Evolutionary conservation across 2,797 vertebrate genomes (phyloP).

Genomic region (Pseudochirops cupreus): DNA sequence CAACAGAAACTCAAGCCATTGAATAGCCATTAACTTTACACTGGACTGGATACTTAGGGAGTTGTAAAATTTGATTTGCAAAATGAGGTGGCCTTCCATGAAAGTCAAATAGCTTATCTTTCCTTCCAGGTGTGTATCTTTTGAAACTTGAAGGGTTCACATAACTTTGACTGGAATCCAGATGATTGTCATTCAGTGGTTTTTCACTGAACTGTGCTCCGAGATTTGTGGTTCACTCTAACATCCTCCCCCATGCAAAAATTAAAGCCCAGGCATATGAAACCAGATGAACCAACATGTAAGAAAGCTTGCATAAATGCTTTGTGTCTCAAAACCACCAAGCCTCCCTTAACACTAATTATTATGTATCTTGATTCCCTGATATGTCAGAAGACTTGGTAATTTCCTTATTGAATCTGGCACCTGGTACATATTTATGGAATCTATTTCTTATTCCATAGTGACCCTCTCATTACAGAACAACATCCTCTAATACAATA

Average conservation of each 20-base stretch:
- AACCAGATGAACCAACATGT: conserved; percentile 69
- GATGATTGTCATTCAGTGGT: conserved; percentile 42
- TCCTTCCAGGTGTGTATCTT: conserved; percentile 59
- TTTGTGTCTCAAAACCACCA: conserved; percentile 34
- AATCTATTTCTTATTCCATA: conserved; percentile 49
- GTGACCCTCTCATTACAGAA: conserved; percentile 41
- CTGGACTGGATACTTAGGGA: conserved; percentile 19
- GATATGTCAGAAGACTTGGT: conserved; percentile 31
- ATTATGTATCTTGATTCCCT: conserved; percentile 20
- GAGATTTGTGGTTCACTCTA: conserved; percentile 68
- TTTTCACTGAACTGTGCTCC: conserved; percentile 51
- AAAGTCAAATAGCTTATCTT: conserved; percentile 57
- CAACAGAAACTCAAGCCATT: conserved; percentile 25
- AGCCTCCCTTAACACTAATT: conserved; percentile 42
- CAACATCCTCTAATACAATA: conserved; percentile 36
- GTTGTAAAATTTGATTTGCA: conserved; percentile 58
- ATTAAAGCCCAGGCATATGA: conserved; percentile 49
- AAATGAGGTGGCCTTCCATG: conserved; percentile 7
- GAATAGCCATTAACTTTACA: conserved; percentile 47
- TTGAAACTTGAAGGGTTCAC: conserved; percentile 54
- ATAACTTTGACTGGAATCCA: conserved; percentile 56
- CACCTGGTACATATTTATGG: conserved; percentile 64
- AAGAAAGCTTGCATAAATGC: conserved; percentile 39
- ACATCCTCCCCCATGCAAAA: conserved; percentile 52
- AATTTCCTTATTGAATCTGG: conserved; percentile 66